These are phyloP conservation scores for Anoplius nigerrimus DNA, from an alignment of 2,888 invertebrate species.

Conservation along the genomic window DNA sequence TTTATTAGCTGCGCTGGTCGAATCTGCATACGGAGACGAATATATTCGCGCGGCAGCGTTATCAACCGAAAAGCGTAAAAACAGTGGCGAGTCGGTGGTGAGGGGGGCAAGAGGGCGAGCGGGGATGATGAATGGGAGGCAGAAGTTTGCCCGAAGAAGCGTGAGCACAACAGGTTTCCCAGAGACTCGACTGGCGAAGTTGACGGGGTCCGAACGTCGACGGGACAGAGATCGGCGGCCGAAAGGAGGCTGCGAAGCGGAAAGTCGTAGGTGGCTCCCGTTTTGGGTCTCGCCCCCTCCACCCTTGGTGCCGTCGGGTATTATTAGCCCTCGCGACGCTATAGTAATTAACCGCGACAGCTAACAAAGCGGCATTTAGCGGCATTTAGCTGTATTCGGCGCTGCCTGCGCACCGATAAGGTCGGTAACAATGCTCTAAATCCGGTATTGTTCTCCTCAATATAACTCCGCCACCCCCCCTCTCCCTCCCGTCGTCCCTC, in stretches of 20 bases:
- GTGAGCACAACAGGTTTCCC: not conserved
- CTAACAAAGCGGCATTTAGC: slow-evolving; percentile 70
- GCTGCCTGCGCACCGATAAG: slow-evolving; percentile 47
- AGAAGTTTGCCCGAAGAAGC: not conserved
- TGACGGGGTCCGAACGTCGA: not conserved
- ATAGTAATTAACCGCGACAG: slow-evolving; percentile 68
- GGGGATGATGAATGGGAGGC: not conserved
- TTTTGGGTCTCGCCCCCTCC: too few species aligned
- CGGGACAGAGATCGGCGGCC: not conserved
- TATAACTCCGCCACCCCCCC: slow-evolving; percentile 44
- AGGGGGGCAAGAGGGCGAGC: not conserved
- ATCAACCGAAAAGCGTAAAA: too few species aligned
- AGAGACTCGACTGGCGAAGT: not conserved
- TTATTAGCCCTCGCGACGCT: slow-evolving; percentile 15
- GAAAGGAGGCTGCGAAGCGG: slow-evolving; percentile 3
- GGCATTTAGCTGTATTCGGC: slow-evolving; percentile 54
- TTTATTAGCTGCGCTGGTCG: too few species aligned
- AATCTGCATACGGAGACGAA: too few species aligned
- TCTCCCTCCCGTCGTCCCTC: not conserved
- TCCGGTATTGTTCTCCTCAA: slow-evolving; percentile 68
- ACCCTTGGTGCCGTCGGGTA: not conserved
- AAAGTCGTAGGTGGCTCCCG: not conserved
- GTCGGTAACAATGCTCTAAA: slow-evolving; percentile 67
- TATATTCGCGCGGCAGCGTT: too few species aligned
- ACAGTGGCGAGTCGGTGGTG: too few species aligned